Conservation (phyloP, 2,113 vertebrate species). For the Pelecanoides urinatrix region DNA sequence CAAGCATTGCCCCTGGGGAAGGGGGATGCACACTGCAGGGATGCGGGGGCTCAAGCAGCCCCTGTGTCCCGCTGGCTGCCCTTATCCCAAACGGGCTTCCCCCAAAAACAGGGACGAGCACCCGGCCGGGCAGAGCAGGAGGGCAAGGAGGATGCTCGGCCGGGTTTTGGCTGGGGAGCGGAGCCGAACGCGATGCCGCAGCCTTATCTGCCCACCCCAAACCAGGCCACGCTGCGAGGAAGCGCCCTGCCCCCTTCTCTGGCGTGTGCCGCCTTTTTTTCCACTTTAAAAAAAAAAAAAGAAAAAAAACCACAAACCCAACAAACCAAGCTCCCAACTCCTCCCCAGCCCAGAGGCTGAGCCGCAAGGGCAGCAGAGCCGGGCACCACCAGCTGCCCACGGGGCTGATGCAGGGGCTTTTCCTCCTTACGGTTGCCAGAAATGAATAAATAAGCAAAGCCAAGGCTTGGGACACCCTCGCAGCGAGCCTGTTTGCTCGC, state of each 20-base stretch:
- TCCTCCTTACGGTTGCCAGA: not conserved
- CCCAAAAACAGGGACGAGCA: accelerated
- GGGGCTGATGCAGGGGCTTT: not conserved
- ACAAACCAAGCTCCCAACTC: not conserved
- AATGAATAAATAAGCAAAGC: not conserved
- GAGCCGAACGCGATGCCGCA: not conserved
- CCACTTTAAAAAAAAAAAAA: not conserved
- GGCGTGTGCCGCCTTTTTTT: accelerated
- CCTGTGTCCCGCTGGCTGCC: not conserved
- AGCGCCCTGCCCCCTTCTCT: slow-evolving; percentile 9
- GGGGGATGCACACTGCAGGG: not conserved
- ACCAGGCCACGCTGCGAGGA: not conserved
- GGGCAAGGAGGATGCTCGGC: not conserved
- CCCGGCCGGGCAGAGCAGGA: not conserved
- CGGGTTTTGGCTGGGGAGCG: not conserved
- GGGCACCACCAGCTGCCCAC: not conserved
- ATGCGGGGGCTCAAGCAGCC: not conserved
- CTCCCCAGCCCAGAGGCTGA: not conserved
- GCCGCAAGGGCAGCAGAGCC: not conserved
- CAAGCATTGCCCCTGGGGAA: accelerated
- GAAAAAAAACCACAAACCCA: not conserved
- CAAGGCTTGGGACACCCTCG: not conserved
- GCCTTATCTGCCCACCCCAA: slow-evolving; percentile 54
- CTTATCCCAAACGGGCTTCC: accelerated
- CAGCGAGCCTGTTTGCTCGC: not conserved